Evolutionary conservation across 2,888 invertebrate genomes (phyloP).

Genomic region (Volucella inanis): DNA sequence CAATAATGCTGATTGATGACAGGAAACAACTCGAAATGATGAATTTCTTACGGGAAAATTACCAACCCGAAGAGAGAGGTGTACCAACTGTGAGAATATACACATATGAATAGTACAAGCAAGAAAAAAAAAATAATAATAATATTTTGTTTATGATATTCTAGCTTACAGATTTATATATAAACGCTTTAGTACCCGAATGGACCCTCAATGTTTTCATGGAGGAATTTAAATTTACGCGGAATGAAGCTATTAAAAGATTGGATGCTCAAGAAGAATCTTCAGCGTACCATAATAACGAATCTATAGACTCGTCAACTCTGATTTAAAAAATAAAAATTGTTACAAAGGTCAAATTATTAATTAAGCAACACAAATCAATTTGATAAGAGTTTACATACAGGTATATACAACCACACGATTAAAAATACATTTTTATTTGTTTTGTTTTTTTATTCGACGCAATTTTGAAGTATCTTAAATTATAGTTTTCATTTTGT

Average conservation of each 20-base stretch:
- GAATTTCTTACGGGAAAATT: constrained; percentile 70
- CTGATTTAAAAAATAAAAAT: constrained; percentile 12
- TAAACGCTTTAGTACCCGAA: constrained; percentile 80
- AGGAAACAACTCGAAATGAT: constrained; percentile 76
- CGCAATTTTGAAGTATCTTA: constrained; percentile 53
- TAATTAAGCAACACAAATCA: background rate
- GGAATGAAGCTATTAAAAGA: constrained; percentile 77
- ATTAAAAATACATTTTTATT: background rate
- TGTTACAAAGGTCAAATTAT: background rate
- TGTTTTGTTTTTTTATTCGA: constrained; percentile 50
- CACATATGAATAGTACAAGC: background rate
- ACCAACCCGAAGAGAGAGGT: constrained; percentile 62
- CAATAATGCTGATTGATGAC: constrained; percentile 76
- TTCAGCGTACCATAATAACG: constrained; percentile 70
- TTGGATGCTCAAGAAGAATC: constrained; percentile 78
- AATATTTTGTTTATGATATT: constrained; percentile 30
- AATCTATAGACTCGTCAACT: constrained; percentile 23
- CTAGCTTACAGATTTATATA: constrained; percentile 78
- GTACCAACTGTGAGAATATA: constrained; percentile 57
- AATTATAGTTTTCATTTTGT: constrained; percentile 45
- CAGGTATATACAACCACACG: constrained; percentile 6
- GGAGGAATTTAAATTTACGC: constrained; percentile 78
- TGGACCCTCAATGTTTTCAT: constrained; percentile 80
- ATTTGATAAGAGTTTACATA: background rate
- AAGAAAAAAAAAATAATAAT: no score